Evolutionary conservation across 2,113 vertebrate genomes (phyloP), one percentile per base, ranked within the genome.

Genomic region (Spheniscus mendiculus): DNA sequence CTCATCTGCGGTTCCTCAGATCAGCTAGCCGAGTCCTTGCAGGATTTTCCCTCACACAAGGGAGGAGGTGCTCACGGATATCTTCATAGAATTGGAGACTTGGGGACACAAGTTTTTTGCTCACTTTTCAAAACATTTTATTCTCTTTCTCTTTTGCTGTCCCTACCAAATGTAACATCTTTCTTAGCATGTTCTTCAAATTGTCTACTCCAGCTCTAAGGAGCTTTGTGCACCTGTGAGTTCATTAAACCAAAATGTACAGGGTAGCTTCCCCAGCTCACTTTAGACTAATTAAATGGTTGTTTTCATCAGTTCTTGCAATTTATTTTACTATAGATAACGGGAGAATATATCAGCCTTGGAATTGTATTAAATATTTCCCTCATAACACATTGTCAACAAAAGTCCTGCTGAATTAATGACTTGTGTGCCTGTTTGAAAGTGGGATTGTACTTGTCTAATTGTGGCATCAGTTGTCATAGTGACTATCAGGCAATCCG

Each of bases 401-500:
- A 98, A 97, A 97, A 98, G 98, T 98, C 98, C 97, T 97, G 97
- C 98, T 98, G 98, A 98, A 98, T 99, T 99, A 99, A 99, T 99
- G 98, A 99, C 99, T 99, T 98, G 98, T 97, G 97, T 98, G 98
- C 98, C 93, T 98, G 98, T 99, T 99, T 99, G 98, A 99, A 99
- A 99, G 98, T 98, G 93, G 99, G 98, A 99, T 99, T 99, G 99
- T 98, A 98, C 98, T 99, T 98, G 98, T 99, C 98, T 99, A 99
- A 99, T 99, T 99, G 99, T 99, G 98, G 98, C 98, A 98, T 98
- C 98, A 95, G 99, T 99, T 99, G 99, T 98, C 99, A 99, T 99
- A 99, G 99, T 97, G 97, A 99, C 98, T 99, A 99, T 99, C 99
- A 98, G 97, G 98, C 98, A 98, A 99, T 99, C 99, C 94, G 97